Conservation (phyloP, 1,140 invertebrate species). For the Dendrolimus kikuchii region DNA sequence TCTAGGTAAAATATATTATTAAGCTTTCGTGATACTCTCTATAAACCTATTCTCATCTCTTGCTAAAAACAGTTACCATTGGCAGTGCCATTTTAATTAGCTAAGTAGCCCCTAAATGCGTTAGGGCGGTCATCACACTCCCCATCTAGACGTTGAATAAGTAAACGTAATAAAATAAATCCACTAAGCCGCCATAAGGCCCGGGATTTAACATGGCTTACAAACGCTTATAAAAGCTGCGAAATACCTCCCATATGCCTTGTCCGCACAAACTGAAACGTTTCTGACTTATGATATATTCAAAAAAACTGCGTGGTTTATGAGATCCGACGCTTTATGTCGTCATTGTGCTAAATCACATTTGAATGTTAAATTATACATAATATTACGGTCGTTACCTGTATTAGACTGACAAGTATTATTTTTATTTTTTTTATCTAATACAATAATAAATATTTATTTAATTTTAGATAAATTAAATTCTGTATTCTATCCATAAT, state of each 20-base stretch:
- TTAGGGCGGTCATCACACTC: constrained; percentile 29
- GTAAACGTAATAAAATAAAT: constrained; percentile 57
- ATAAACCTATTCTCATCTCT: no score
- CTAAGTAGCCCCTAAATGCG: constrained; percentile 29
- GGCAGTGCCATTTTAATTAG: constrained; percentile 29
- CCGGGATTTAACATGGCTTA: constrained; percentile 42
- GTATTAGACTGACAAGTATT: no score
- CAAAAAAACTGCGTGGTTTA: background rate
- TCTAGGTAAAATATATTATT: no score
- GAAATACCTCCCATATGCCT: constrained; percentile 35
- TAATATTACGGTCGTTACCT: no score
- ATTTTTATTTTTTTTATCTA: no score
- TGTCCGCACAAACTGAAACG: background rate
- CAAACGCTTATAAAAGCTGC: constrained; percentile 41
- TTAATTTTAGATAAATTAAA: no score
- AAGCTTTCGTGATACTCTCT: no score
- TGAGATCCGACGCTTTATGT: background rate
- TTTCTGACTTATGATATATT: no score
- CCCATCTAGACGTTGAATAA: constrained; percentile 35
- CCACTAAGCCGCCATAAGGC: constrained; percentile 38
- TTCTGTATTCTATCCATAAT: no score
- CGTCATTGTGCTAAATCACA: background rate
- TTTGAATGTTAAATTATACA: no score
- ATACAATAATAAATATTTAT: no score
- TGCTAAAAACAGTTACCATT: no score